Base-by-base conservation (phyloP, 1,140 invertebrate species). In the Heliconius melpomene region DNA sequence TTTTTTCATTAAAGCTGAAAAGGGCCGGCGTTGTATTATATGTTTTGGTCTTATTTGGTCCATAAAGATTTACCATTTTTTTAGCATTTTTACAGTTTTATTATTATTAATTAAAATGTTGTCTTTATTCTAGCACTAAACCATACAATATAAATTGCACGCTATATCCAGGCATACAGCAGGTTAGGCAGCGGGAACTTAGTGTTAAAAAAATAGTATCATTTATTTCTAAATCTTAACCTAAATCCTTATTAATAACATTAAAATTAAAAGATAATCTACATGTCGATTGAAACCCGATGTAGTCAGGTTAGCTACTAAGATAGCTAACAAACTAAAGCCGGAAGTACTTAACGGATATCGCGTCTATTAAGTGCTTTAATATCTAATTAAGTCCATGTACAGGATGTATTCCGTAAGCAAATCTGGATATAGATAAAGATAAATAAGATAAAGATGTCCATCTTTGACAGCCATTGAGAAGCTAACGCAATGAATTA, bases 401-500 rank as follows among this genome's bases (percentile, higher is more conserved):
- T 66, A 66, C 26, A 66, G 60, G 60, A 66, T 66, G 60, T 66
- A 66, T 26, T 66, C 60, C n/a, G 60, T 66, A 73, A 50, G 72
- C 70, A 29, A 70, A 79, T 74, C 78, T 73, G 72, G 72, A 52
- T 5, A 18, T 72, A 73, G 79, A 66, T 77, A 13, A n/a, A 36
- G 75, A 80, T 80, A 80, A 80, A 70, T 20, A n/a, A 36, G 75
- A 80, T 80, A 80, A 77, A 77, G 75, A 82, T 80, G 77, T 87
- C 77, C 71, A 52, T 20, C 50, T 46, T 46, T 46, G 50, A 52
- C 50, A 52, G 18, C 16, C 83, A 85, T 84, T 75, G 60, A 26
- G 13, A 60, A 66, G 60, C 11, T 66, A 29, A 66, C 11, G 72
- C 76, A 29, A 79, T 86, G 82, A 87, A 86, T 84, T 87, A 90